Evolutionary conservation across 2,797 vertebrate species (phyloP), one percentile per base, ranked within the genome.

Genomic region (Gallirallus australis): DNA sequence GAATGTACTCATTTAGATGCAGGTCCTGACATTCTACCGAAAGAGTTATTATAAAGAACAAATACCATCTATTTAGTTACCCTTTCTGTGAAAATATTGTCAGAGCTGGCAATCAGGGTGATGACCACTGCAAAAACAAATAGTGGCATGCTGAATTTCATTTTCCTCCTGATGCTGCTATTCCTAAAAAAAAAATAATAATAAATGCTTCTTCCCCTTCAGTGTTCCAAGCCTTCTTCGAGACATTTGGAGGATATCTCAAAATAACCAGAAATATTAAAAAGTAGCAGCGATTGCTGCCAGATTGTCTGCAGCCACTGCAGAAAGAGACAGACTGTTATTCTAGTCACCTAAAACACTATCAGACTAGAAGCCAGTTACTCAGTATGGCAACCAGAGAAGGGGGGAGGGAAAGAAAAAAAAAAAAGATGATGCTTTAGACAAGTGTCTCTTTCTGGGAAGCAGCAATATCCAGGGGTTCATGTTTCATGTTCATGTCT

Each of bases 231-330:
- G 83, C 71, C 88, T 94, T 91, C 96, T 96, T 86, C 71, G 88
- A 97, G 93, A 96, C 95, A 97, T 95, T 96, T 96, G 96, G 96
- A 97, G 94, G 90, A 94, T 95, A 91, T 96, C 96, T 97, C 96
- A 97, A 96, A 96, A 97, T 96, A 96, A 97, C 95, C 54, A 95
- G 94, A 96, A 96, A 95, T 96, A 97, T 97, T 97, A 96, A 97
- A 96, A 97, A 96, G 96, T 96, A 96, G 90, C 96, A 96, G 95
- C 94, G 94, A 96, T 93, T 94, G 96, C 96, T 95, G 96, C 96
- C 96, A 96, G 96, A 97, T 97, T 97, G 96, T 94, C 95, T 96
- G 90, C 76, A 97, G 96, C 96, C 96, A 97, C 93, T 90, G 93
- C 27, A 60, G 93, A 95, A 96, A 94, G 95, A 97, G 96, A 97